Evolutionary conservation across 2,113 vertebrate species (phyloP).

Genomic region (Synodontis membranacea): DNA sequence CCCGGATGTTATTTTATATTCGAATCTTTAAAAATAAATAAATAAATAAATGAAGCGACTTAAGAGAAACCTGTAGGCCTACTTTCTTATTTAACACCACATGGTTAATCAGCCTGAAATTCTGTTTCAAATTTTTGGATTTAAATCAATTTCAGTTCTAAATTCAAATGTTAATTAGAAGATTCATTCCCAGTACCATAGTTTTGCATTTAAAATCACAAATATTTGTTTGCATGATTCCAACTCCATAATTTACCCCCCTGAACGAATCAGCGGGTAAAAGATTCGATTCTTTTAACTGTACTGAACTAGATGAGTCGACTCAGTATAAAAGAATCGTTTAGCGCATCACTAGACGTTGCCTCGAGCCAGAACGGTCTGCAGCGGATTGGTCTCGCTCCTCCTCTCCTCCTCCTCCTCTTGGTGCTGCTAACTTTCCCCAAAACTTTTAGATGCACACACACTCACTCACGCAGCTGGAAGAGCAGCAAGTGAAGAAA

Average conservation of each 20-base stretch:
- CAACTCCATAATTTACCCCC: neutral
- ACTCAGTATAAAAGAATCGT: neutral
- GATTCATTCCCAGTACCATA: neutral
- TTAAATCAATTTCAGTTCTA: too few relatives aligned
- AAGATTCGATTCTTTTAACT: neutral
- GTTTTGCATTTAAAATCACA: neutral
- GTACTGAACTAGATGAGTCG: neutral
- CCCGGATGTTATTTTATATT: too few relatives aligned
- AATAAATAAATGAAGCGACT: too few relatives aligned
- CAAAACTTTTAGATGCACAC: constrained; percentile 27
- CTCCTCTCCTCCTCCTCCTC: constrained; percentile 64
- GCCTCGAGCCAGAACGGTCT: constrained; percentile 61
- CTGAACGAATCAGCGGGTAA: neutral
- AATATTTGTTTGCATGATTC: neutral
- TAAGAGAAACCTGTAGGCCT: too few relatives aligned
- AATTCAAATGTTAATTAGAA: too few relatives aligned
- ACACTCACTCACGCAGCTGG: constrained; percentile 9
- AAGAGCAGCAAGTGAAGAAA: neutral
- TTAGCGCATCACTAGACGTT: constrained; percentile 51
- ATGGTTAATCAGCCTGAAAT: too few relatives aligned
- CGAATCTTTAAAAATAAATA: too few relatives aligned
- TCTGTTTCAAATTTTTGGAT: too few relatives aligned
- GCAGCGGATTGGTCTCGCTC: constrained; percentile 68
- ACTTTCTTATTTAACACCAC: too few relatives aligned
- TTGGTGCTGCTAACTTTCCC: constrained; percentile 57